phyloP scores from a whole-genome alignment of 1,140 invertebrate species.

The Caenorhabditis briggsae region DNA sequence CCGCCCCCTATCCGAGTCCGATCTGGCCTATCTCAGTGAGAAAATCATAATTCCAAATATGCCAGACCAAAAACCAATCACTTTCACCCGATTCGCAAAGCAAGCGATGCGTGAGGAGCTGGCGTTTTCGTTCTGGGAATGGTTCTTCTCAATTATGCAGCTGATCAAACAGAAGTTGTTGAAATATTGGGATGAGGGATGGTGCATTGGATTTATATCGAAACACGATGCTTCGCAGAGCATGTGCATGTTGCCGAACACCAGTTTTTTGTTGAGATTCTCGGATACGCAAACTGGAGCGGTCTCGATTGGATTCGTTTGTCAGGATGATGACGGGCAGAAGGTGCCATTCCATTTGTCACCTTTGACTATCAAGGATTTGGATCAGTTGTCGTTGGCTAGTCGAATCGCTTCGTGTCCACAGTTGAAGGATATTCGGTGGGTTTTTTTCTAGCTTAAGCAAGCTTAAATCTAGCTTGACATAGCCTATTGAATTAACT shows the following conservation, averaged over 20 bases:
- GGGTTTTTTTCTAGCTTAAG: not conserved
- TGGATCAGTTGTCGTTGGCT: conserved; percentile 76
- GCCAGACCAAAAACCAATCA: conserved; percentile 75
- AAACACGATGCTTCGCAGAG: conserved; percentile 75
- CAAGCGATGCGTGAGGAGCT: conserved; percentile 75
- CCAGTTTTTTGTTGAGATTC: conserved; percentile 75
- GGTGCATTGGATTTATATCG: conserved; percentile 77
- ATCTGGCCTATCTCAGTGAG: conserved; percentile 74
- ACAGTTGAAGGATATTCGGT: conserved; percentile 76
- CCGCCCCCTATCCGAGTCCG: conserved; percentile 72
- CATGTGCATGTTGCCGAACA: conserved; percentile 69
- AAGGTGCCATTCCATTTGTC: conserved; percentile 77
- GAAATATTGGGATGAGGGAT: conserved; percentile 78
- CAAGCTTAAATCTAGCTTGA: too few species aligned
- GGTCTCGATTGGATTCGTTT: conserved; percentile 77
- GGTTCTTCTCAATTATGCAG: conserved; percentile 78
- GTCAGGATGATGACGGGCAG: conserved; percentile 73
- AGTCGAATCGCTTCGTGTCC: conserved; percentile 76
- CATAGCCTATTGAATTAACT: too few species aligned
- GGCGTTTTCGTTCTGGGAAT: conserved; percentile 78
- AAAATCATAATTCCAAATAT: conserved; percentile 70
- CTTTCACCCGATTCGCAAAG: conserved; percentile 77
- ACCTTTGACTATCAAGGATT: conserved; percentile 77
- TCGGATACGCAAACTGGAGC: conserved; percentile 78
- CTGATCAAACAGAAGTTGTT: conserved; percentile 77